Evolutionary conservation across 2,113 vertebrate species (phyloP).

Genomic region (Synchiropus splendidus): DNA sequence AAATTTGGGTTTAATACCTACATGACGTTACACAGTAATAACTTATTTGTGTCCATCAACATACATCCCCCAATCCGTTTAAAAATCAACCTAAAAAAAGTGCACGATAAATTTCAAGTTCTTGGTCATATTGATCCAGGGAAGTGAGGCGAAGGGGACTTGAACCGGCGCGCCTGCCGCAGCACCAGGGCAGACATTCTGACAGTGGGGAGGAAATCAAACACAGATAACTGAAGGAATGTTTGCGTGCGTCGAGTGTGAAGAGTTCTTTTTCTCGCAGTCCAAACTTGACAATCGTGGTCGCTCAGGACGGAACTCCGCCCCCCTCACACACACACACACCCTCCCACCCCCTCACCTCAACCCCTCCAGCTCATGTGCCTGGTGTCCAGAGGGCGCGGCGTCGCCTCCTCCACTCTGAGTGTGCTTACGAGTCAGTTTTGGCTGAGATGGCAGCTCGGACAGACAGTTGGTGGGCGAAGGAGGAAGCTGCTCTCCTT

Average conservation of each 20-base stretch:
- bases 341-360: too few species aligned
- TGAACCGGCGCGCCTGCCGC: conserved; percentile 4
- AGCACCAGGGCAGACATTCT: conserved; percentile 23
- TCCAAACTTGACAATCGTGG: conserved; percentile 25
- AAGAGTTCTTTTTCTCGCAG: conserved; percentile 10
- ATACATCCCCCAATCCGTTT: conserved; percentile 48
- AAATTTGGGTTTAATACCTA: conserved; percentile 65
- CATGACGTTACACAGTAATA: conserved; percentile 57
- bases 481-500: conserved; percentile 52
- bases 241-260: conserved; percentile 26
- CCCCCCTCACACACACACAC: too few species aligned
- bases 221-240: conserved; percentile 50
- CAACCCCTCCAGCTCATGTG: too few species aligned
- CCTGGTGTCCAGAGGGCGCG: conserved; percentile 14
- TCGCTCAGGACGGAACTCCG: conserved; percentile 9
- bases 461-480: conserved; percentile 47
- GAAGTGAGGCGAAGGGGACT: conserved; percentile 36
- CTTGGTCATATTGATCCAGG: conserved; percentile 51
- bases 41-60: conserved; percentile 71
- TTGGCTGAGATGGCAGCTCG: conserved; percentile 42
- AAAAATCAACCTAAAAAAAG: conserved; percentile 42
- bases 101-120: conserved; percentile 58
- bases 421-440: conserved; percentile 27
- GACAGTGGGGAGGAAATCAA: conserved; percentile 12
- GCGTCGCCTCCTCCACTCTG: conserved; percentile 15